Conservation (phyloP, 2,113 vertebrate species). For the Reinhardtius hippoglossoides region DNA sequence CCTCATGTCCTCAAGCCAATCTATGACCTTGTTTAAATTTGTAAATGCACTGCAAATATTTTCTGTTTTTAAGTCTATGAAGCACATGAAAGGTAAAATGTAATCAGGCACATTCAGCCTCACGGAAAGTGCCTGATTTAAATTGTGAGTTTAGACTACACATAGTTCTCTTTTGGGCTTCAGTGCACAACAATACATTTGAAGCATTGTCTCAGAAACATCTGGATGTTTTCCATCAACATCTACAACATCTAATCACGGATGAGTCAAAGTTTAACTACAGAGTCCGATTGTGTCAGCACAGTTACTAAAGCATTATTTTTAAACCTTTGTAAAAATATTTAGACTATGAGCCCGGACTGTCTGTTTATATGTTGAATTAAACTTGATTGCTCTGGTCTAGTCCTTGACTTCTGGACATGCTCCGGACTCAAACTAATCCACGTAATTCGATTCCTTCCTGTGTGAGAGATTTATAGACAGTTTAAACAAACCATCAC, state of each 20-base stretch:
- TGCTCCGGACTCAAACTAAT: neutral
- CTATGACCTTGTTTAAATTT: too few species aligned
- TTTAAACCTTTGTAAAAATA: slow-evolving; percentile 8
- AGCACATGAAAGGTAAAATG: too few species aligned
- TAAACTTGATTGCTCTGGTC: neutral
- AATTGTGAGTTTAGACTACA: neutral
- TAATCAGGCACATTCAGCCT: too few species aligned
- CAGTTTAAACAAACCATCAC: slow-evolving; percentile 30
- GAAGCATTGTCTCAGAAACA: neutral
- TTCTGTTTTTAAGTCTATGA: too few species aligned
- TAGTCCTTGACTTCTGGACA: neutral
- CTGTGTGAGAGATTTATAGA: slow-evolving; percentile 24
- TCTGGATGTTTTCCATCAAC: neutral
- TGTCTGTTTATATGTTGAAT: neutral
- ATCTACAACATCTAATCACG: neutral
- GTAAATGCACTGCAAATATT: too few species aligned
- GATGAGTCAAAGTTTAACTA: neutral
- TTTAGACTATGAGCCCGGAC: neutral
- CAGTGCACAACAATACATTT: neutral
- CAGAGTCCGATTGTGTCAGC: neutral
- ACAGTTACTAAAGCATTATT: neutral
- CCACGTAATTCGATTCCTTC: neutral
- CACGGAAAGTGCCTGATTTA: too few species aligned
- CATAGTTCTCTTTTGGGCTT: neutral
- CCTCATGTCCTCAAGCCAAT: too few species aligned